Percentiles rank a stretch among this genome's conserved stretches.
Conservation (phyloP, 2,113 vertebrate species). For the Xiphorhynchus elegans region DNA sequence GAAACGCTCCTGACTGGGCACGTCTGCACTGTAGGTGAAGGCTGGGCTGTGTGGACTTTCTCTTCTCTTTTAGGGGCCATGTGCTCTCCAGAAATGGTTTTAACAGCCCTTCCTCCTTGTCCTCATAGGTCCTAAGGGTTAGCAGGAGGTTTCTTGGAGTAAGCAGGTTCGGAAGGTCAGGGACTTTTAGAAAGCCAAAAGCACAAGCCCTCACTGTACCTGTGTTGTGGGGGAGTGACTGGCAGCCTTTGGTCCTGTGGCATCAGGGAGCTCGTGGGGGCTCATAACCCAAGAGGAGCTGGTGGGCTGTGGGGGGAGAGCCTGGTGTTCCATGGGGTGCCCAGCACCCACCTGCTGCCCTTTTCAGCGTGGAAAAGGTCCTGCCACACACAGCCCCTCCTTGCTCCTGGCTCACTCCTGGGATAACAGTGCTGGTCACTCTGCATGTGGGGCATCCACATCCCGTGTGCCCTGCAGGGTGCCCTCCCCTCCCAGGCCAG, state of each 20-base stretch:
- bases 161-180: background rate
- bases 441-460: fast-evolving
- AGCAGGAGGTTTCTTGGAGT: slow-evolving; percentile 12
- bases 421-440: background rate
- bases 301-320: background rate
- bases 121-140: background rate
- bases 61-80: background rate
- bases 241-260: background rate
- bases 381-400: background rate
- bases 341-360: background rate
- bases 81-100: background rate
- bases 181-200: slow-evolving; percentile 16
- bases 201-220: background rate
- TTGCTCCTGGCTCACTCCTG: background rate
- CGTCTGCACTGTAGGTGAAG: background rate
- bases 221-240: background rate
- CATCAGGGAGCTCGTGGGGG: background rate
- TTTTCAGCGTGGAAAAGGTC: background rate
- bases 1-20: slow-evolving; percentile 31
- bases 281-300: background rate
- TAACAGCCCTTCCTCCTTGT: background rate
- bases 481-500: background rate
- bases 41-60: background rate
- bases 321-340: background rate
- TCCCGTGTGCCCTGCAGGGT: background rate